A percentile compares a stretch with the other conserved stretches of the same genome.
Evolutionary conservation across 2,113 vertebrate species (phyloP).

Genomic region (Pygoscelis adeliae): DNA sequence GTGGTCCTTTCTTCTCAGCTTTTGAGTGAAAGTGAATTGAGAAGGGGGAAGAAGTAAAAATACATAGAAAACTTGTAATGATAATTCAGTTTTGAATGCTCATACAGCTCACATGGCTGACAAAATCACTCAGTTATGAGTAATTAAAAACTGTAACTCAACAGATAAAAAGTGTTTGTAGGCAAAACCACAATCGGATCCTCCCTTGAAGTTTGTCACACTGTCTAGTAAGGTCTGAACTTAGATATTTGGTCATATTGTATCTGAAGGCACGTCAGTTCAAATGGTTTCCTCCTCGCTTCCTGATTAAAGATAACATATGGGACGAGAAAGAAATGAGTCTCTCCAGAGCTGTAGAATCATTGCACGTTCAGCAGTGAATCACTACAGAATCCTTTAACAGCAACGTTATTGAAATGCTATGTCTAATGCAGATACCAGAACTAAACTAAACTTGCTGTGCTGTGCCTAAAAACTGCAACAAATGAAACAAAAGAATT

Average conservation of each 20-base stretch:
- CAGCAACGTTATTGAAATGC: neutral
- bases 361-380: neutral
- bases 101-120: neutral
- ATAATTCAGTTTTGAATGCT: neutral
- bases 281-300: neutral
- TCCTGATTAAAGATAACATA: neutral
- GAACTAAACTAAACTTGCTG: neutral
- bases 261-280: neutral
- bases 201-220: neutral
- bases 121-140: neutral
- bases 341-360: neutral
- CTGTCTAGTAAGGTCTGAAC: neutral
- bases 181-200: neutral
- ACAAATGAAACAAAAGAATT: neutral
- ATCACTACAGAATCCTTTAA: neutral
- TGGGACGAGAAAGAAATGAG: neutral
- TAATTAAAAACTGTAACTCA: constrained; percentile 14
- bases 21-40: neutral
- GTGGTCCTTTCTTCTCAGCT: neutral
- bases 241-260: neutral
- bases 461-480: neutral
- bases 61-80: neutral
- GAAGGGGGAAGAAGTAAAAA: neutral
- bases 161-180: neutral
- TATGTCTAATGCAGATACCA: neutral